phyloP scores from a whole-genome alignment of 1,140 invertebrate species.

The Bombus cullumanus region DNA sequence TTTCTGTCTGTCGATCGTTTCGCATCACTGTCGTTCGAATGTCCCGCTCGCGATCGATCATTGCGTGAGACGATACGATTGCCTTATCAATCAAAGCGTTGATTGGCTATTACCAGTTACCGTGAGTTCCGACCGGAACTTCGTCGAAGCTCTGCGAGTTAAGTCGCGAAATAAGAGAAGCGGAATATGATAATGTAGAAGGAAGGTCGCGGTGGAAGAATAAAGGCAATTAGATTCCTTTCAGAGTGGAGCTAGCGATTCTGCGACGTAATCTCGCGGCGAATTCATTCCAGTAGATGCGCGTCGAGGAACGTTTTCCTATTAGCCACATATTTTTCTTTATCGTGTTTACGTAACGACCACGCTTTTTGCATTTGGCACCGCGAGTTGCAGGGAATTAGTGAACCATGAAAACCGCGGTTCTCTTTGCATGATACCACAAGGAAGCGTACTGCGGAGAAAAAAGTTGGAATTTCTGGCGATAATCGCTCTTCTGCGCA shows the following conservation, averaged over 20 bases:
- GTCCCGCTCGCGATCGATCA: background rate
- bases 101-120: slow-evolving; percentile 23
- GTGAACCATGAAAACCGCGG: slow-evolving; percentile 49
- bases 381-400: background rate
- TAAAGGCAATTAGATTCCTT: slow-evolving; percentile 11
- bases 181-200: background rate
- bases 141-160: background rate
- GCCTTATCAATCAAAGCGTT: slow-evolving; percentile 11
- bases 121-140: background rate
- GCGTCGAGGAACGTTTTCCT: background rate
- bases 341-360: slow-evolving; percentile 28
- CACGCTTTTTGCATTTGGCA: background rate
- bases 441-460: background rate
- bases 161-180: background rate
- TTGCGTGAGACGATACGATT: background rate
- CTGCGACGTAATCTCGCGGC: background rate
- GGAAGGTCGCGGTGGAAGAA: background rate
- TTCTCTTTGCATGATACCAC: slow-evolving; percentile 45
- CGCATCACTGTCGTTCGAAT: background rate
- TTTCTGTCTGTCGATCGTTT: background rate
- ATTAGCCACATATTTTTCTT: background rate
- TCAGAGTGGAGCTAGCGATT: background rate
- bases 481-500: background rate
- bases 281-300: background rate
- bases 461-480: slow-evolving; percentile 16